Base-by-base conservation (phyloP, 1,140 invertebrate species). In the Globodera ellingtonae region DNA sequence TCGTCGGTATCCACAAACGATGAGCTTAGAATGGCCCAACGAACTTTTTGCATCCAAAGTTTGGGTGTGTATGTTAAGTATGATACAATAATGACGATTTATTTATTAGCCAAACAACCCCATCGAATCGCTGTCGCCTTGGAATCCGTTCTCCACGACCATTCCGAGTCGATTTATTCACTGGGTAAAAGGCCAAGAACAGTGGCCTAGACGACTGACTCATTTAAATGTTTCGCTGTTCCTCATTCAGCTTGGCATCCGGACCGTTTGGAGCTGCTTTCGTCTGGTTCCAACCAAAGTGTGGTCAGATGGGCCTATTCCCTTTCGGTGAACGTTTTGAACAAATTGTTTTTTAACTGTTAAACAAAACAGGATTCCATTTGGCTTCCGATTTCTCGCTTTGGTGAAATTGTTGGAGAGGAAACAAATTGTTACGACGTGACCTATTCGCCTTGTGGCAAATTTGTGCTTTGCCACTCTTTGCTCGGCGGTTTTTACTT, bases 91-190 rank as follows among this genome's bases (percentile, higher is more conserved):
- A 35, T 35, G 0, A 35, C 35, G 1, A 35, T 35, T 35, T 35
- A 3, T 65, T 65, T 21, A 65, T 65, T 65, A 21, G 13, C 59
- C 59, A 65, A 65, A 65, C 59, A 15, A 65, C 2, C 15, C 18
- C 56, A 62, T 62, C 10, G 13, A 10, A 6, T 70, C 18, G 10
- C 67, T 44, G 91, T 95, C 21, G 92, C 91, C 79, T 90, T 97
- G 79, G 96, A 98, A 86, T 94, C 95, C 15, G 93, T 98, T 44
- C 90, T 98, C 8, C 92, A 92, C 85, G 95, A 95, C 0, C 97
- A 98, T 89, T 95, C 97, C 89, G 93, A 93, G 4, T 97, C 95
- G 95, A 92, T 98, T 78, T 96, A 97, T 91, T 94, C 94, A 66
- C 92, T 97, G 0, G 91, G 94, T 84, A 35, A 35, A 35, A 98